These are phyloP conservation scores for Salvelinus fontinalis DNA, from an alignment of 2,113 vertebrate species.

Conservation along the genomic window DNA sequence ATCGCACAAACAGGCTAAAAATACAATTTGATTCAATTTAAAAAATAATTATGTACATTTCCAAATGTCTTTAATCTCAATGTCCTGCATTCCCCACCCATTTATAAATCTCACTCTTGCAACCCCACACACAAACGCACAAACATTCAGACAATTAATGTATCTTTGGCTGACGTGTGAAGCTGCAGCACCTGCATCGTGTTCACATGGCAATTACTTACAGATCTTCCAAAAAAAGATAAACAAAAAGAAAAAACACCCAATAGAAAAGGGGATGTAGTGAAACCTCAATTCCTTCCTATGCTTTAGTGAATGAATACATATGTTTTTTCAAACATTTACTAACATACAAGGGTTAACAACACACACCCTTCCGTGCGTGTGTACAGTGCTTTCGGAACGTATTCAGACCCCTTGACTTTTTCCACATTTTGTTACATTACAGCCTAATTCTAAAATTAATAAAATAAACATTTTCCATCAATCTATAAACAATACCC, in stretches of 20 bases:
- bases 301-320: constrained; percentile 55
- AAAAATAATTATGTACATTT: constrained; percentile 70
- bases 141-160: constrained; percentile 66
- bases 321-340: constrained; percentile 44
- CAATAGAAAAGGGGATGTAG: constrained; percentile 59
- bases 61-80: constrained; percentile 38
- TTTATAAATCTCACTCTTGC: constrained; percentile 52
- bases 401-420: too few relatives aligned
- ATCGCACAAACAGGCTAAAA: constrained; percentile 67
- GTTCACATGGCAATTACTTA: constrained; percentile 34
- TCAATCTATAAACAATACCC: too few relatives aligned
- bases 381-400: background rate
- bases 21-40: constrained; percentile 55
- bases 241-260: constrained; percentile 57
- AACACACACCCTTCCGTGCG: constrained; percentile 53
- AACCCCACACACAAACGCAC: constrained; percentile 41
- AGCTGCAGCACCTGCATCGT: constrained; percentile 63
- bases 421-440: too few relatives aligned
- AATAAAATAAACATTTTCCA: too few relatives aligned
- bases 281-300: constrained; percentile 48
- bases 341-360: constrained; percentile 28
- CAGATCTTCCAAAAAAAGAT: constrained; percentile 10
- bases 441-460: too few relatives aligned
- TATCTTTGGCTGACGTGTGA: constrained; percentile 77
- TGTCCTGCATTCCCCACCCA: constrained; percentile 33